phyloP scores from a whole-genome alignment of 2,113 vertebrate species.

The Neogobius melanostomus region DNA sequence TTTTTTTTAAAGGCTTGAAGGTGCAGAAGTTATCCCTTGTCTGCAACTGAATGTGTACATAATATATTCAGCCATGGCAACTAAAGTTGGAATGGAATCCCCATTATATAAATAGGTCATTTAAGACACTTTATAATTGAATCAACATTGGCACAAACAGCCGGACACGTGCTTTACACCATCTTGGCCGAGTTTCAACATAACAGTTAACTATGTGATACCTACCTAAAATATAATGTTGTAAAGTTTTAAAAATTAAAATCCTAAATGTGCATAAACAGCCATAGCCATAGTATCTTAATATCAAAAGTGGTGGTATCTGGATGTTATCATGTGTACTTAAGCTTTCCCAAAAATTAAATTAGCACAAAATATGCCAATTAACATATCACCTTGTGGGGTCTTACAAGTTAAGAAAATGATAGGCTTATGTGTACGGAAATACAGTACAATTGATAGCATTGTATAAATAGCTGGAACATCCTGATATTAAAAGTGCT shows the following conservation, averaged over 20 bases:
- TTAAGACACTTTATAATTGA: background rate
- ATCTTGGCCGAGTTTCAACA: background rate
- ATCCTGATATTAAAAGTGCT: background rate
- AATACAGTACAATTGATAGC: background rate
- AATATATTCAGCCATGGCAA: background rate
- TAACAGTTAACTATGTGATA: background rate
- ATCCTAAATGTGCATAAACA: too few relatives aligned
- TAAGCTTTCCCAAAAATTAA: too few relatives aligned
- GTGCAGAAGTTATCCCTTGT: background rate
- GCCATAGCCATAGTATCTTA: too few relatives aligned
- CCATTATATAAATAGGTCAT: conserved; percentile 27
- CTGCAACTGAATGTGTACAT: background rate
- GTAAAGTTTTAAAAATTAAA: too few relatives aligned
- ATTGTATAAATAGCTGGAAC: background rate
- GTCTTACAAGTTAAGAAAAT: background rate
- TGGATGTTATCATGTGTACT: too few relatives aligned
- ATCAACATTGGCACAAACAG: background rate
- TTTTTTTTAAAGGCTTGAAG: too few relatives aligned
- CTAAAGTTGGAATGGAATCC: background rate
- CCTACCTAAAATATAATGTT: background rate
- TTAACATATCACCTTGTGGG: background rate
- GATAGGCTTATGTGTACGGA: background rate
- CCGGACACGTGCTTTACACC: background rate
- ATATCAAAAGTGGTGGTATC: too few relatives aligned
- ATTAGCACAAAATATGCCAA: background rate